Base-by-base conservation (phyloP, 2,888 invertebrate species). In the Apodemia zela region DNA sequence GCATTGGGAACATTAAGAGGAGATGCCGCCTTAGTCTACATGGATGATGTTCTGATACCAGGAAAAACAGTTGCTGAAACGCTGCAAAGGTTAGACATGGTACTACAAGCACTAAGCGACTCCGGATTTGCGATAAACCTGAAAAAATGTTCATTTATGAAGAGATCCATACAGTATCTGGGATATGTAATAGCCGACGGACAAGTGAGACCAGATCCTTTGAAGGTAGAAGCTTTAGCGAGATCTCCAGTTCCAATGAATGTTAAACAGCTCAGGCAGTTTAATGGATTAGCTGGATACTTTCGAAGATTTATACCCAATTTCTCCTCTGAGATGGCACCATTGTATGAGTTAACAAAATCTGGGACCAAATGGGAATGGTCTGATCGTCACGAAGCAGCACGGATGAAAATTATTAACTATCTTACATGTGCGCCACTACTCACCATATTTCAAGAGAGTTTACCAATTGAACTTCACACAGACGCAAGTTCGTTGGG, bases 331-430 rank as follows among this genome's bases (percentile, higher is more conserved):
- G 51, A 73, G 3, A 67, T 67, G 1, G 67, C 65, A 0, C 74
- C 75, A 0, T 61, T 75, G 11, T 76, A 76, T 59, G 66, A 69
- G 0, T n/a, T 76, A 0, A 75, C 75, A 0, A 72, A 71, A 54
- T 21, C 63, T 0, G 73, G 73, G 38, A 72, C 71, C 0, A 59
- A 59, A 0, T 69, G 72, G 1, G 65, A 47, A 1, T 76, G 73
- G 74, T 63, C 59, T 4, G 15, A 61, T 0, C 21, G 63, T 1
- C 69, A 73, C 45, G 66, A 69, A n/a, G 29, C 65, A 0, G 67
- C 72, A 1, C 67, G 59, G 0, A 64, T 65, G n/a, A 60, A 51
- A 18, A 61, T 69, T 2, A 59, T 69, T 10, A 3, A 33, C 0
- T 61, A 62, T 1, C 65, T 68, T 0, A 66, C 68, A 0, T 65